phyloP scores from a whole-genome alignment of 2,113 vertebrate species.

The Illadopsis cleaveri region DNA sequence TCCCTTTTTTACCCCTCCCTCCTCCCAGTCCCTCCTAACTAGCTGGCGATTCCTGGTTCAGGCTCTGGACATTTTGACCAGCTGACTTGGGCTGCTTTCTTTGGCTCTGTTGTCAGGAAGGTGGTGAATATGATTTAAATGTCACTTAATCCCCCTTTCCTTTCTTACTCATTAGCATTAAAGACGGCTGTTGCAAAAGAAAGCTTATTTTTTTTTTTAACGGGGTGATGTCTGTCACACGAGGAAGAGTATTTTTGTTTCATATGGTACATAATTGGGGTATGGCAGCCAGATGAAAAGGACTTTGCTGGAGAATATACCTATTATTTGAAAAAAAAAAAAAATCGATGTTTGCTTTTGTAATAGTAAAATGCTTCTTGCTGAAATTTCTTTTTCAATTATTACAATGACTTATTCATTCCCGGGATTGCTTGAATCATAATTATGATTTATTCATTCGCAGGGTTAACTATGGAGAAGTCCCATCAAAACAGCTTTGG shows the following conservation, averaged over 20 bases:
- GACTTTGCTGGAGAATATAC: neutral
- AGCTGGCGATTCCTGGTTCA: neutral
- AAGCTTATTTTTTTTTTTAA: neutral
- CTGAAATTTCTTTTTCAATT: neutral
- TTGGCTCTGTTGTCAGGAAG: neutral
- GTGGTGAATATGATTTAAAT: neutral
- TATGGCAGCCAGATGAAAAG: neutral
- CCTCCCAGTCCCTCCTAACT: neutral
- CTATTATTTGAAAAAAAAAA: neutral
- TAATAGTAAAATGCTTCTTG: neutral
- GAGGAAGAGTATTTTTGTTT: neutral
- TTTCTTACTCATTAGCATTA: neutral
- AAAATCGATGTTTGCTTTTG: neutral
- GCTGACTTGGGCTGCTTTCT: neutral
- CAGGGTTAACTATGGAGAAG: neutral
- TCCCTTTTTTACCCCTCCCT: neutral
- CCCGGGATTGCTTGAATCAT: neutral
- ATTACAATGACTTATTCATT: conserved; percentile 43
- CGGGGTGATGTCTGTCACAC: neutral
- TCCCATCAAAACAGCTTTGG: neutral
- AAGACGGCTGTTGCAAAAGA: conserved; percentile 2
- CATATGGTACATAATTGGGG: neutral
- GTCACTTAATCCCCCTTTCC: neutral
- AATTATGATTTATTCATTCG: conserved; percentile 19
- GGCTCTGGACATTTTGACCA: neutral